Evolutionary conservation across 2,113 vertebrate species (phyloP), one percentile per base, ranked within the genome.

Genomic region (Crotophaga sulcirostris): DNA sequence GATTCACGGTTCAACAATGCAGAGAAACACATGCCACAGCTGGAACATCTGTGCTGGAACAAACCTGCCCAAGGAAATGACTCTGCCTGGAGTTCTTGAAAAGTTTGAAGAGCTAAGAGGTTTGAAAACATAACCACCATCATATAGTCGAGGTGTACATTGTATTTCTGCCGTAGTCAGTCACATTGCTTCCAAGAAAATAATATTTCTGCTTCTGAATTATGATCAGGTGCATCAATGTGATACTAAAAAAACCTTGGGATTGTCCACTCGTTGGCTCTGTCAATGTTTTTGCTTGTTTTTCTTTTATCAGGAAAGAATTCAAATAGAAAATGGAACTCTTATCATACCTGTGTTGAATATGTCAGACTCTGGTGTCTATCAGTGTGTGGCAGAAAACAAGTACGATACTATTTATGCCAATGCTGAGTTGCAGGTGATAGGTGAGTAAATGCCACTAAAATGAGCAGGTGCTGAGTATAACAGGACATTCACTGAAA

Each of bases 371-470:
- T 99, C 99, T 23, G 99, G 99, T 47, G 97, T 99, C 97, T 99
- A 99, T 97, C 99, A 99, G 85, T 99, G 99, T 29, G 96, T 99
- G 78, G 98, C 99, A 56, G 98, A 99, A 96, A 99, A 99, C 72
- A 97, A 98, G 82, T 96, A 98, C 4, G 98, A 97, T 63, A 96
- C 97, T 3, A 97, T 99, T 84, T 98, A 99, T 90, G 98, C 98
- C 91, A 99, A 97, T 10, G 98, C 98, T 33, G 99, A 99, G 93
- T 96, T 99, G 89, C 98, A 97, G 95, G 99, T 99, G 88, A 98
- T 99, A 72, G 99, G 99, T 99, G 97, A 99, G 98, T 96, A 82
- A 94, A 94, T 87, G 90, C 76, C 76, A 64, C 84, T 45, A 38
- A 75, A 91, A 60, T 26, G 24, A 28, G 7, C 34, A 62, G 16